Evolutionary conservation across 2,888 invertebrate genomes (phyloP).

Genomic region (Epinotia nisella): DNA sequence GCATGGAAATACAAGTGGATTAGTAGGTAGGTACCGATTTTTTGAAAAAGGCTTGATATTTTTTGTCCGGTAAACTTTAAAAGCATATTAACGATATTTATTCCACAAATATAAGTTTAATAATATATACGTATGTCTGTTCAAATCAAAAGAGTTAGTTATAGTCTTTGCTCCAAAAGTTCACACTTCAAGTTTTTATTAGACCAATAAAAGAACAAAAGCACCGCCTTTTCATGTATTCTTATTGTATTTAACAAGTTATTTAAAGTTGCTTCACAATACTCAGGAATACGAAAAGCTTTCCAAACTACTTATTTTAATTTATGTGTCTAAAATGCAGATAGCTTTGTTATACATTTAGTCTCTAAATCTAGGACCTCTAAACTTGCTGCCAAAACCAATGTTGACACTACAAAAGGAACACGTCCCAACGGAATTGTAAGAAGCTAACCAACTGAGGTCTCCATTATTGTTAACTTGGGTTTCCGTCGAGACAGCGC

Average conservation of each 20-base stretch:
- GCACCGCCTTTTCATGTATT: neutral
- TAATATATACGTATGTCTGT: neutral
- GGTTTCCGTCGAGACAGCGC: conserved; percentile 5
- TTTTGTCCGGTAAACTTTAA: no score
- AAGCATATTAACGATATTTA: no score
- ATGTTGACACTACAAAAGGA: neutral
- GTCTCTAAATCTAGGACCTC: neutral
- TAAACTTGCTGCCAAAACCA: neutral
- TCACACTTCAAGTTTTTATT: neutral
- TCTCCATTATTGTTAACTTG: conserved; percentile 24
- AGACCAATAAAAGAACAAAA: neutral
- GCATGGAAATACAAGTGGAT: no score
- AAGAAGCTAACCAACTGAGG: conserved; percentile 6
- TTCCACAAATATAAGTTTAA: no score
- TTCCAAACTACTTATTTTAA: no score
- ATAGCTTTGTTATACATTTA: no score
- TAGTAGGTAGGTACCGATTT: no score
- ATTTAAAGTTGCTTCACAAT: no score
- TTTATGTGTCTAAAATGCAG: no score
- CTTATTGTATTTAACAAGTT: neutral
- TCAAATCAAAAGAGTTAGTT: neutral
- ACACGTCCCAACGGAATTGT: neutral
- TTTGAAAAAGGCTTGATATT: no score
- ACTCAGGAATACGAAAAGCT: no score
- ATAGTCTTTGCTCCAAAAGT: neutral